Evolutionary conservation across 30 jellyfish, hydroid and myxozoan species (phyloP).

Genomic region (Nemopilema nomurai): DNA sequence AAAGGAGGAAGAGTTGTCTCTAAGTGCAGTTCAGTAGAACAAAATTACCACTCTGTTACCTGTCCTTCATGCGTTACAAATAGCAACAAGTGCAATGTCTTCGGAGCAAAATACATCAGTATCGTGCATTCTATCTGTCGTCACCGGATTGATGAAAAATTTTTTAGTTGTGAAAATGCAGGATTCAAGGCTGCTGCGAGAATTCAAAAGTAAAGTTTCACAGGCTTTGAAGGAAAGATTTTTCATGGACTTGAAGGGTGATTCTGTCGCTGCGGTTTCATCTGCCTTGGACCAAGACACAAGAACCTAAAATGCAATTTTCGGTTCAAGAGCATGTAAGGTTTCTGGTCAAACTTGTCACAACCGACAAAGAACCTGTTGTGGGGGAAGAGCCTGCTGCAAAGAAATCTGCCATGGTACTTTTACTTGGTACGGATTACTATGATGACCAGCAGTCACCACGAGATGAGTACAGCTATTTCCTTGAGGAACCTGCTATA

Average conservation of each 20-base stretch:
- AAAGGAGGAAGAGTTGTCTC: conserved; percentile 23
- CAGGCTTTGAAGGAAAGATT: conserved; percentile 19
- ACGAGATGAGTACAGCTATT: conserved; percentile 41
- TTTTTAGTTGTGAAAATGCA: conserved; percentile 8
- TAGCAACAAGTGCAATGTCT: conserved; percentile 45
- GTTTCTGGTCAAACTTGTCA: conserved; percentile 1
- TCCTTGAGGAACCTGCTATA: conserved; percentile 42
- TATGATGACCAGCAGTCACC: conserved; percentile 40
- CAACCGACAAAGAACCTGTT: neutral
- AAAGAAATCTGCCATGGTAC: conserved; percentile 52
- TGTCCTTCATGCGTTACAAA: conserved; percentile 47
- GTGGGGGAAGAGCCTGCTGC: conserved; percentile 25
- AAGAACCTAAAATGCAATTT: conserved; percentile 17
- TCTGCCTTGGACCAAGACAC: conserved; percentile 37
- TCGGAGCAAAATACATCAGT: conserved; percentile 39
- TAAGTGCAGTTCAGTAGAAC: conserved; percentile 47
- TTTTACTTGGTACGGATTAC: conserved; percentile 48
- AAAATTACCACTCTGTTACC: conserved; percentile 37
- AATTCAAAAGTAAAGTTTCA: conserved; percentile 12
- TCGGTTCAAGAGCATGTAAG: conserved; percentile 40
- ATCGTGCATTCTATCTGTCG: conserved; percentile 40
- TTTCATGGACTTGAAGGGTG: conserved; percentile 4
- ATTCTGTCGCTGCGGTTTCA: conserved; percentile 27
- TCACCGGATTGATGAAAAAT: conserved; percentile 40
- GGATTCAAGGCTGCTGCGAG: conserved; percentile 22